Conservation (phyloP, 2,888 invertebrate species). For the Orchestes rusci region DNA sequence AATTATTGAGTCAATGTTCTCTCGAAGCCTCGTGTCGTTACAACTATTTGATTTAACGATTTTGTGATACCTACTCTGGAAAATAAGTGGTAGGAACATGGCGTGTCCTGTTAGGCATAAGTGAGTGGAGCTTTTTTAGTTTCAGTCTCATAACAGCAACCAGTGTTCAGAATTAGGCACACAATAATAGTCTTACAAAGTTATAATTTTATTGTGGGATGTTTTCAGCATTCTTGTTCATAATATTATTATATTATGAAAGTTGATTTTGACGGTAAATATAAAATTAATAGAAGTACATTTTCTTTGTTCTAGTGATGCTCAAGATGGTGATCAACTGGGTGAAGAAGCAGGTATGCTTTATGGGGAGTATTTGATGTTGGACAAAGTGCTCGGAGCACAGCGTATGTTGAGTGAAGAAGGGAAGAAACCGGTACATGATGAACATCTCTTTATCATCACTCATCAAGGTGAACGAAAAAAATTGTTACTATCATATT, state of each 20-base stretch:
- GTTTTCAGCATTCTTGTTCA: not conserved
- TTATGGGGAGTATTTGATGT: constrained; percentile 84
- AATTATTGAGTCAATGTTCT: constrained; percentile 27
- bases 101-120: constrained; percentile 14
- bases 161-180: not conserved
- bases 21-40: constrained; percentile 10
- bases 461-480: constrained; percentile 98
- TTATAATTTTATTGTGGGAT: not conserved
- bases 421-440: constrained; percentile 74
- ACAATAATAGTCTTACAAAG: constrained; percentile 2
- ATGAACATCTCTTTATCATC: constrained; percentile 95
- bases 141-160: not conserved
- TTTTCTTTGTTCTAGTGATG: constrained; percentile 28
- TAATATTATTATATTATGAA: not conserved
- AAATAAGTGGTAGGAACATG: constrained; percentile 7
- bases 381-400: constrained; percentile 77
- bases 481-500: too few species aligned
- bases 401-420: constrained; percentile 75
- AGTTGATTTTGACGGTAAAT: not conserved
- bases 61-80: too few species aligned
- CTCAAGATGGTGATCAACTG: constrained; percentile 51
- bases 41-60: too few species aligned
- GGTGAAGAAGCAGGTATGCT: constrained; percentile 64
- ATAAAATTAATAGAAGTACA: too few species aligned
- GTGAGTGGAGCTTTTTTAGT: constrained; percentile 6